Base-by-base conservation (phyloP, 2,797 vertebrate genomes). In the Lithobates pipiens region DNA sequence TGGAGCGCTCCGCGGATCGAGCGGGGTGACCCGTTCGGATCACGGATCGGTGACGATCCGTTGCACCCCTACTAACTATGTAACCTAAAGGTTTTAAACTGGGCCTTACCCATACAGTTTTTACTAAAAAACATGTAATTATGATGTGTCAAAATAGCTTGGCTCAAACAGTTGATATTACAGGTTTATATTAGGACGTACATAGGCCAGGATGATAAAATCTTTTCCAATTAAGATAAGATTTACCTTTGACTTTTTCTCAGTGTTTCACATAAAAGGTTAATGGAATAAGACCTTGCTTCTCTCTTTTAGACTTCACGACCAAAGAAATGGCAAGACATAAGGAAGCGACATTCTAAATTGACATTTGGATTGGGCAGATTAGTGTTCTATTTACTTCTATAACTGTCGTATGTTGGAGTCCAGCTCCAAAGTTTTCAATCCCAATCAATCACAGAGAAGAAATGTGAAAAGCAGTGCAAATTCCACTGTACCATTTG, bases 171-270 rank as follows among this genome's bases (percentile, higher is more conserved):
- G 42, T n/a, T 44, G 69, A 78, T 68, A 78, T 65, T 73, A 78
- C 76, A 50, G 23, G 34, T 72, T 61, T 78, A 34, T 73, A 73
- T 65, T 29, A 34, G 73, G 39, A 77, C 46, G 46, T 32, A 63
- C 70, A 57, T 29, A 25, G 32, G 78, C 10, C 46, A 76, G 8
- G 44, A 15, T 69, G 71, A 85, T 75, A 85, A 85, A 70, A 76
- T 44, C 78, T 65, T 82, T 82, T 61, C 50, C 39, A 82, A 77
- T 86, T 86, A 81, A 77, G 73, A 86, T 86, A 86, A 82, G 39
- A 32, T 42, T 44, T 70, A 63, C 50, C n/a, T 85, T 63, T 85
- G 70, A 74, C 76, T 80, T 85, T 69, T 80, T 27, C n/a, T 57
- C 72, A 76, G 27, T 67, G 61, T 77, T 86, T 76, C 21, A 39